phyloP scores from a whole-genome alignment of 2,888 invertebrate species.

The Xanthorhoe spadicearia region DNA sequence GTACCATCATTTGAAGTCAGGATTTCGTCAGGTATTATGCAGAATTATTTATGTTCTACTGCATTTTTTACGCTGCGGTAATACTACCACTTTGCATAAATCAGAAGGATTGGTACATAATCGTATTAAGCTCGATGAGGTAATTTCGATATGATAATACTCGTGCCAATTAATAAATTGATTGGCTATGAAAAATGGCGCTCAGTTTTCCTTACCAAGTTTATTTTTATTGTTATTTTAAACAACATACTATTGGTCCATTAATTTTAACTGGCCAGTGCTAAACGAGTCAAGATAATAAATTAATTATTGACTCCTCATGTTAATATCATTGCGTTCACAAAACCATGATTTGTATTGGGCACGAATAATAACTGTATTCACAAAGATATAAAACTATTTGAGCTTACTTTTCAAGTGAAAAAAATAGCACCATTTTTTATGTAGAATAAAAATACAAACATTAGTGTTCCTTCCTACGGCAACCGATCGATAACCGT shows the following conservation, averaged over 20 bases:
- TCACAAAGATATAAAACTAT: too few relatives aligned
- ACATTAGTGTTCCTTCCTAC: constrained; percentile 33
- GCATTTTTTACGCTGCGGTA: neutral
- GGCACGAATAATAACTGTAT: too few relatives aligned
- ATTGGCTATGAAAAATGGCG: constrained; percentile 21
- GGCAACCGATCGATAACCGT: constrained; percentile 48
- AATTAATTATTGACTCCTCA: neutral
- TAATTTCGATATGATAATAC: constrained; percentile 17
- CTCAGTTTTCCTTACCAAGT: constrained; percentile 17
- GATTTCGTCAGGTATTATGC: neutral
- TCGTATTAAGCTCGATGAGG: constrained; percentile 14
- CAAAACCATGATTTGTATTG: neutral
- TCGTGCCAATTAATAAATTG: constrained; percentile 25
- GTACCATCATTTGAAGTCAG: neutral
- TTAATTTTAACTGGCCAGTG: neutral
- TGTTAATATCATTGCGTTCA: neutral
- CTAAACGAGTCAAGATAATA: neutral
- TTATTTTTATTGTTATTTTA: neutral
- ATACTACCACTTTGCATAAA: constrained; percentile 8
- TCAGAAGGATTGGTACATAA: constrained; percentile 15
- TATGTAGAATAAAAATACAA: constrained; percentile 39
- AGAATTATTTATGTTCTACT: neutral
- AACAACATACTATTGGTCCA: neutral
- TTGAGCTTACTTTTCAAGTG: neutral
- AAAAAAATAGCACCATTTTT: constrained; percentile 19